phyloP scores from a whole-genome alignment of 2,797 vertebrate genomes.

The Anabas testudineus region DNA sequence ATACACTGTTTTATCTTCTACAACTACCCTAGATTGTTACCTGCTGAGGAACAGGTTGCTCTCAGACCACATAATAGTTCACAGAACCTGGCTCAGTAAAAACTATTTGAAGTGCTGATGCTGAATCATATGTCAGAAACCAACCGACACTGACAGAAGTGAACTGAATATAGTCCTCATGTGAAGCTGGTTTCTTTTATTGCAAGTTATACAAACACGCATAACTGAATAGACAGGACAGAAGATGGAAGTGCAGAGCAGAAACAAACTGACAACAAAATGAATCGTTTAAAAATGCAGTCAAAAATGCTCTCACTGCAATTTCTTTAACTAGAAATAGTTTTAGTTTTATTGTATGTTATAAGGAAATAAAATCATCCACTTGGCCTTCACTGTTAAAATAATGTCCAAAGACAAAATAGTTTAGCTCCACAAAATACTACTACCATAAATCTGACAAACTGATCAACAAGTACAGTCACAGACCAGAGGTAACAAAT shows the following conservation, averaged over 20 bases:
- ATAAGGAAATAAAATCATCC: background rate
- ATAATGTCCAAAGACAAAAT: background rate
- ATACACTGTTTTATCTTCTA: background rate
- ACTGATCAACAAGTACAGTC: background rate
- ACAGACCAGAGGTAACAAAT: background rate
- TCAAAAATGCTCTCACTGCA: background rate
- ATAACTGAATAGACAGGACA: background rate
- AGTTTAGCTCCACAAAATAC: background rate
- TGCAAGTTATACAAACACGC: slow-evolving; percentile 3
- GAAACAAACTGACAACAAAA: background rate
- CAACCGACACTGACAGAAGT: background rate
- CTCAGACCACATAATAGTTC: slow-evolving; percentile 19
- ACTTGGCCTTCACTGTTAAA: background rate
- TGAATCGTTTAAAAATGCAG: background rate
- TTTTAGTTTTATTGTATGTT: background rate
- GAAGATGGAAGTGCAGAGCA: background rate
- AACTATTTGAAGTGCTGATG: slow-evolving; percentile 22
- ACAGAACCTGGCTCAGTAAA: slow-evolving; percentile 30
- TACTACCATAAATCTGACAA: background rate
- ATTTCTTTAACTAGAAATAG: background rate
- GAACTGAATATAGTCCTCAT: background rate
- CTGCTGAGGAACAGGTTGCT: slow-evolving; percentile 19
- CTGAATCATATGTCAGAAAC: slow-evolving; percentile 26
- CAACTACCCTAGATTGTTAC: slow-evolving; percentile 10
- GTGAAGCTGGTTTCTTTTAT: slow-evolving; percentile 4